A percentile compares a stretch with the other conserved stretches of the same genome.
Conservation (phyloP, 2,797 vertebrate genomes). For the Rhyacichthys aspro region DNA sequence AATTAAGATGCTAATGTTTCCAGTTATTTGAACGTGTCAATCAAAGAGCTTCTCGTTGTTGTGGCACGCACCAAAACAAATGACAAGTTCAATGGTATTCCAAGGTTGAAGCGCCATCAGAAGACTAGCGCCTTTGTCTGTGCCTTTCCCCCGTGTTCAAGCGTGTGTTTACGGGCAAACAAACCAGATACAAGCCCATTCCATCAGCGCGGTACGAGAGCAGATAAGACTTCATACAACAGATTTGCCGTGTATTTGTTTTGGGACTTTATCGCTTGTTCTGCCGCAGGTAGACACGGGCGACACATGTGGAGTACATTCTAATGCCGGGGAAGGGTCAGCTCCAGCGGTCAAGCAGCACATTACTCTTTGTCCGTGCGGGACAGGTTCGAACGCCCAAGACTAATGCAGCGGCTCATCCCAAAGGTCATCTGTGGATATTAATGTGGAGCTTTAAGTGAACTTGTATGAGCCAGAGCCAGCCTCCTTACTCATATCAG, state of each 20-base stretch:
- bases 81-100: slow-evolving; percentile 62
- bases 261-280: slow-evolving; percentile 73
- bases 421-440: slow-evolving; percentile 83
- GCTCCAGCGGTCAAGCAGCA: slow-evolving; percentile 76
- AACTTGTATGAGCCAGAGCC: slow-evolving; percentile 65
- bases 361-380: slow-evolving; percentile 82
- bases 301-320: slow-evolving; percentile 79
- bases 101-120: slow-evolving; percentile 54
- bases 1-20: slow-evolving; percentile 79
- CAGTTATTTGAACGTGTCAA: slow-evolving; percentile 75
- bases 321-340: slow-evolving; percentile 77
- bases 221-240: slow-evolving; percentile 73
- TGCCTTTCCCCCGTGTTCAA: slow-evolving; percentile 9
- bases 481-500: slow-evolving; percentile 37
- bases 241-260: slow-evolving; percentile 72
- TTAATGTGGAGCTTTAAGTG: slow-evolving; percentile 82
- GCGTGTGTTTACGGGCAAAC: slow-evolving; percentile 33
- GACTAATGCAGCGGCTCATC: slow-evolving; percentile 81
- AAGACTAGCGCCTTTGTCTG: slow-evolving; percentile 8
- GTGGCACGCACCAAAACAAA: slow-evolving; percentile 43
- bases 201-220: slow-evolving; percentile 56
- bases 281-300: slow-evolving; percentile 64
- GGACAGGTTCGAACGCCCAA: slow-evolving; percentile 77
- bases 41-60: slow-evolving; percentile 62
- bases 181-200: slow-evolving; percentile 64